A percentile compares a stretch with the other conserved stretches of the same genome.
Conservation (phyloP, 2,797 vertebrate species). For the Pangasius macronema region DNA sequence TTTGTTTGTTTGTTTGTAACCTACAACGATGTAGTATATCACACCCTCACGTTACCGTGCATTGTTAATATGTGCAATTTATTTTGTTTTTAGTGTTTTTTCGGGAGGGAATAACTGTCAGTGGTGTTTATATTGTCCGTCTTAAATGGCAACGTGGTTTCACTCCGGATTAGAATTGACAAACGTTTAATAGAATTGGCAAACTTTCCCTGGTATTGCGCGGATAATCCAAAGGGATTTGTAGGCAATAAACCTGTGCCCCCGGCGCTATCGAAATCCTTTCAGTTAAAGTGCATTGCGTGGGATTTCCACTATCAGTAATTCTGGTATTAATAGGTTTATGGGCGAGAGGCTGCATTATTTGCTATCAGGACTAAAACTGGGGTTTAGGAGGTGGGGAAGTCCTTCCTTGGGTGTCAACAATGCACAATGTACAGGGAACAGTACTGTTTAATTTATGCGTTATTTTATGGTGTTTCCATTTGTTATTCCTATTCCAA, state of each 20-base stretch:
- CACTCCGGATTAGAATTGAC: background rate
- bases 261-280: constrained; percentile 12
- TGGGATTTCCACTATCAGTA: constrained; percentile 16
- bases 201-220: constrained; percentile 23
- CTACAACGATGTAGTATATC: background rate
- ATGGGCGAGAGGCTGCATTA: background rate
- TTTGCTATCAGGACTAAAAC: constrained; percentile 6
- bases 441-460: background rate
- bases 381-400: background rate
- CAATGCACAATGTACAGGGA: background rate
- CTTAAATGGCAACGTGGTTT: background rate
- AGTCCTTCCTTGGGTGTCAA: background rate
- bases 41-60: background rate
- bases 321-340: constrained; percentile 12
- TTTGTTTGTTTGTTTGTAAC: no score
- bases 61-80: background rate
- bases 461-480: background rate
- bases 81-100: no score
- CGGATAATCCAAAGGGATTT: constrained; percentile 1
- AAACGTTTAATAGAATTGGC: constrained; percentile 14
- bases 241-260: constrained; percentile 5
- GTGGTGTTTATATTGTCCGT: background rate
- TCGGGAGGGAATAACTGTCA: background rate
- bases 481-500: background rate
- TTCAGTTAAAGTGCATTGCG: constrained; percentile 11